These are phyloP conservation scores for Acanthosepion pharaonis DNA, from an alignment of 2,888 invertebrate species.

Conservation along the genomic window DNA sequence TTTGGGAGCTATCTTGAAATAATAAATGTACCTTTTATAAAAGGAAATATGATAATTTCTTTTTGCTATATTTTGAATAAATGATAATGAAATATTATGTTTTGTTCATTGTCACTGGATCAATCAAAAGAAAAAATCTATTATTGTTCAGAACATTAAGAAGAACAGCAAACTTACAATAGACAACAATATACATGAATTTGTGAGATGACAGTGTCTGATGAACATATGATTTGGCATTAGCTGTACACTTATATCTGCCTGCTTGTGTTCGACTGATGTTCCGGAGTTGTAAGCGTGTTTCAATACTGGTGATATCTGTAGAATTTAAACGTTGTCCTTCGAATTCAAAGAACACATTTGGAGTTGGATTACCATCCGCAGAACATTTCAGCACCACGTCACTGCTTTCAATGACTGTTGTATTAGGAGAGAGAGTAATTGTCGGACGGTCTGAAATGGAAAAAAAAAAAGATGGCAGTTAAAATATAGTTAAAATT, in stretches of 20 bases:
- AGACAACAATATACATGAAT: background rate
- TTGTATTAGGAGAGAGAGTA: background rate
- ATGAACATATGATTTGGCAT: constrained; percentile 2
- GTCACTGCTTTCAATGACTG: constrained; percentile 34
- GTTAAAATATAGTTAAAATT: background rate
- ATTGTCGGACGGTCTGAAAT: constrained; percentile 46
- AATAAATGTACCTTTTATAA: too few species aligned
- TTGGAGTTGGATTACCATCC: constrained; percentile 43
- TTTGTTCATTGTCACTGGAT: too few species aligned
- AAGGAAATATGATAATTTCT: too few species aligned
- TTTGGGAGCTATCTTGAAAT: too few species aligned
- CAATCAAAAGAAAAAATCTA: too few species aligned
- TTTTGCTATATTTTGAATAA: too few species aligned
- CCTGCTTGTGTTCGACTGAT: constrained; percentile 41
- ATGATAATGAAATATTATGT: too few species aligned
- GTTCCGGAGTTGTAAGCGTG: constrained; percentile 1
- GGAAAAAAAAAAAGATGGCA: background rate
- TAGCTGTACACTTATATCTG: constrained; percentile 41
- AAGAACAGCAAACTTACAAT: background rate
- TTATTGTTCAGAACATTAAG: background rate
- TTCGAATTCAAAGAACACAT: constrained; percentile 34
- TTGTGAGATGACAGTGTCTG: constrained; percentile 34
- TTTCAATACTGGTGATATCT: background rate
- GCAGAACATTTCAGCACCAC: constrained; percentile 35
- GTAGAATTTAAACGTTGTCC: background rate